Evolutionary conservation across 1,140 invertebrate genomes (phyloP).

Genomic region (Psilanteris sp.): DNA sequence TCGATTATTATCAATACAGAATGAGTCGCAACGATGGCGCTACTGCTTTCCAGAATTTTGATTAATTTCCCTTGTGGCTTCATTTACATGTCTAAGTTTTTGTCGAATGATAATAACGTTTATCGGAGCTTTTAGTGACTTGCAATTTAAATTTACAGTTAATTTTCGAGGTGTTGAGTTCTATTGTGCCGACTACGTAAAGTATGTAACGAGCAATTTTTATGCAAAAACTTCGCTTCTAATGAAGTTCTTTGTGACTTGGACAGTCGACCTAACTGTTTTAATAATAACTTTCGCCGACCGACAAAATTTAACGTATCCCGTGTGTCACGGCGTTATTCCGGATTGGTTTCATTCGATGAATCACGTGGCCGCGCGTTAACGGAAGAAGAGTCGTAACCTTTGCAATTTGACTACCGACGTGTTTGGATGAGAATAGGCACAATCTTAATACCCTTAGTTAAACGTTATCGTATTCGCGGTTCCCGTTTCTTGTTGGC

Average conservation of each 20-base stretch:
- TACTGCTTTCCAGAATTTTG: slow-evolving; percentile 13
- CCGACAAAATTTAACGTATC: slow-evolving; percentile 5
- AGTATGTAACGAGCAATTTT: background rate
- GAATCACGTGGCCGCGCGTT: slow-evolving; percentile 39
- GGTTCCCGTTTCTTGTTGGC: slow-evolving; percentile 52
- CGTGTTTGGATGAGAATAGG: slow-evolving; percentile 46
- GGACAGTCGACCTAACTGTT: slow-evolving; percentile 2
- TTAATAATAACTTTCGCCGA: slow-evolving; percentile 2
- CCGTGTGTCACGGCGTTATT: slow-evolving; percentile 8
- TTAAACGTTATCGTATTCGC: slow-evolving; percentile 33
- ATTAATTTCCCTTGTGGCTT: slow-evolving; percentile 11
- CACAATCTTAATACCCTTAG: slow-evolving; percentile 47
- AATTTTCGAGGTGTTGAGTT: no score
- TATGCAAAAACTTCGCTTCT: slow-evolving; percentile 2
- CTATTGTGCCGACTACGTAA: no score
- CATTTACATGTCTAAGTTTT: no score
- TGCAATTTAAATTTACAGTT: no score
- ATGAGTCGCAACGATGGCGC: slow-evolving; percentile 13
- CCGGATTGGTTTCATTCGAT: slow-evolving; percentile 44
- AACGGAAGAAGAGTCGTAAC: slow-evolving; percentile 37
- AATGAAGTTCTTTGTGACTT: no score
- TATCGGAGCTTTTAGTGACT: no score
- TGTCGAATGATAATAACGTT: no score
- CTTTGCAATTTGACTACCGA: slow-evolving; percentile 42
- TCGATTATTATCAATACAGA: slow-evolving; percentile 20